phyloP scores from a whole-genome alignment of 1,140 invertebrate species.

The Pseudomyrmex cubaensis region DNA sequence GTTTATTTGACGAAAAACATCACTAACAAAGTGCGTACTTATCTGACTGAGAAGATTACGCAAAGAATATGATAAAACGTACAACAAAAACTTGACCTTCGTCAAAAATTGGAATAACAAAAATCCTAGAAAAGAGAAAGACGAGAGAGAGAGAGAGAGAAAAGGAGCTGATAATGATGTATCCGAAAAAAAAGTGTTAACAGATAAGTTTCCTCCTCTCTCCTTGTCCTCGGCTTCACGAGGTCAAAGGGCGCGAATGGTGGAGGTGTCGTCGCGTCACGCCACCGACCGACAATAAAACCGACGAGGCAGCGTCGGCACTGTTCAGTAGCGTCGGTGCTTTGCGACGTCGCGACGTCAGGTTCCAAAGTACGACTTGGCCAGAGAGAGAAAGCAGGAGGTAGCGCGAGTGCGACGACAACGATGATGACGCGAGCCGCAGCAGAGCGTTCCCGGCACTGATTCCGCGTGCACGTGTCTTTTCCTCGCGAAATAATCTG shows the following conservation, averaged over 20 bases:
- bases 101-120: background rate
- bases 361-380: conserved; percentile 21
- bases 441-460: conserved; percentile 41
- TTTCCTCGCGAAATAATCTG: background rate
- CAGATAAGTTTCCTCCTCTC: conserved; percentile 45
- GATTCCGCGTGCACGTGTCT: conserved; percentile 41
- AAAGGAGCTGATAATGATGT: background rate
- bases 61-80: background rate
- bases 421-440: conserved; percentile 12
- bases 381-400: background rate
- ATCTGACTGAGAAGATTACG: no score
- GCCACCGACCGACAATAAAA: conserved; percentile 74
- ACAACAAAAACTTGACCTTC: background rate
- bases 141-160: background rate
- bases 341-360: conserved; percentile 35
- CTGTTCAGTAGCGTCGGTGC: conserved; percentile 70
- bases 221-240: background rate
- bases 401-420: background rate
- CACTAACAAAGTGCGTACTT: no score
- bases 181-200: conserved; percentile 37
- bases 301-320: conserved; percentile 72
- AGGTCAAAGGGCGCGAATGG: conserved; percentile 65
- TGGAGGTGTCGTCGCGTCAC: conserved; percentile 59
- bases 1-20: no score
- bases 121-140: background rate